Percentiles rank a stretch among this genome's conserved stretches.
Conservation (phyloP, 2,888 invertebrate species). For the Flexamia atlantica region DNA sequence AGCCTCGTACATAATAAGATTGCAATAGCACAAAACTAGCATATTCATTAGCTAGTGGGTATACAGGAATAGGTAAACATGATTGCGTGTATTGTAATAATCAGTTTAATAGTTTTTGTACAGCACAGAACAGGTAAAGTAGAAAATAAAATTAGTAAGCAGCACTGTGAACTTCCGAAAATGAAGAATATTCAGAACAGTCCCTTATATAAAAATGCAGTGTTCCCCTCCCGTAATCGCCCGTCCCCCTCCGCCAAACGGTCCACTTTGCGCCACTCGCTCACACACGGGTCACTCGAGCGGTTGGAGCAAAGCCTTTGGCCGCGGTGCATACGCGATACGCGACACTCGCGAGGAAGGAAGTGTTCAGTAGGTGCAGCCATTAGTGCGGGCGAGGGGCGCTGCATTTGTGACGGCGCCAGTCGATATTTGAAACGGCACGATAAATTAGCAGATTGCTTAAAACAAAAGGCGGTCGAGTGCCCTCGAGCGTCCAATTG, state of each 20-base stretch:
- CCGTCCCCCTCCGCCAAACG: neutral
- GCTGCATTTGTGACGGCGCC: conserved; percentile 28
- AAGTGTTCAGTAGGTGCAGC: conserved; percentile 46
- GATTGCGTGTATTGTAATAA: too few relatives aligned
- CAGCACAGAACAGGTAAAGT: too few relatives aligned
- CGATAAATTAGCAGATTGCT: conserved; percentile 57
- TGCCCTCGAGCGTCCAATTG: conserved; percentile 25
- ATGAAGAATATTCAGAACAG: too few relatives aligned
- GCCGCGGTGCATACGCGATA: conserved; percentile 1
- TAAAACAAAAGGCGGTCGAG: conserved; percentile 44
- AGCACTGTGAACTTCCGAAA: too few relatives aligned
- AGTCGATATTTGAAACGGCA: conserved; percentile 19
- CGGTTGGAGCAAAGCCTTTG: neutral
- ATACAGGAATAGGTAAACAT: too few relatives aligned
- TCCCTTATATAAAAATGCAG: too few relatives aligned
- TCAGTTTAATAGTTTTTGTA: too few relatives aligned
- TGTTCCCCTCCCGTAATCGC: too few relatives aligned
- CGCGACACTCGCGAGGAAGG: conserved; percentile 12
- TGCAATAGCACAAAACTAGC: too few relatives aligned
- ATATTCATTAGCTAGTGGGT: too few relatives aligned
- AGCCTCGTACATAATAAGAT: too few relatives aligned
- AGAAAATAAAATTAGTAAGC: too few relatives aligned
- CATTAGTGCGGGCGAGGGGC: conserved; percentile 11
- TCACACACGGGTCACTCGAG: conserved; percentile 1
- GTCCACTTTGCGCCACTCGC: neutral